Percentiles rank a stretch among this genome's conserved stretches.
These are phyloP conservation scores for Andrena chrysosceles DNA, from an alignment of 2,888 invertebrate genomes.

Conservation along the genomic window DNA sequence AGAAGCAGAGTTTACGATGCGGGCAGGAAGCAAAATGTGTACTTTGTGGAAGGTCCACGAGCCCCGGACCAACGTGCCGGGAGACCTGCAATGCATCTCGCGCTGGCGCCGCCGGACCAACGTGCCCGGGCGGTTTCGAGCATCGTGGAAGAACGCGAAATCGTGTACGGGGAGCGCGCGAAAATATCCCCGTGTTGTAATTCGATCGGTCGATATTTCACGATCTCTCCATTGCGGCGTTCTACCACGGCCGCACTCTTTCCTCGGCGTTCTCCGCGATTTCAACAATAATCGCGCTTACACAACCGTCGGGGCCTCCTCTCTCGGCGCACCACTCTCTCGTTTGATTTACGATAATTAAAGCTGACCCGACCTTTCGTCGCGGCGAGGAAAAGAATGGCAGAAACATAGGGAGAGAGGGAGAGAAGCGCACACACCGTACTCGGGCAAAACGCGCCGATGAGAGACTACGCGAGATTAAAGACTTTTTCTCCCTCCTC, in stretches of 20 bases:
- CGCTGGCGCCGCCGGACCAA: conserved; percentile 11
- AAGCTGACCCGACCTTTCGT: conserved; percentile 83
- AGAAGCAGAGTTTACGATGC: background rate
- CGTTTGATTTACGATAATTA: conserved; percentile 83
- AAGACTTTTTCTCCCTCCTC: conserved; percentile 53
- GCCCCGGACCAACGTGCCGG: background rate
- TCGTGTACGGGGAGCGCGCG: background rate
- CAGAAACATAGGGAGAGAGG: conserved; percentile 16
- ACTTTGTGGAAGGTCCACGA: background rate
- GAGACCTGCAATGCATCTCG: conserved; percentile 1
- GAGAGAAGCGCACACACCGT: background rate
- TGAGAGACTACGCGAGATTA: conserved; percentile 68
- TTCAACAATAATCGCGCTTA: conserved; percentile 77
- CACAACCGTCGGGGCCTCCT: conserved; percentile 63
- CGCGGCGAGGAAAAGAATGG: conserved; percentile 62
- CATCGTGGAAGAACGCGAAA: background rate
- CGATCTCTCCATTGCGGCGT: conserved; percentile 47
- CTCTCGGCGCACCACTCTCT: conserved; percentile 68
- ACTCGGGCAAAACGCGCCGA: conserved; percentile 49
- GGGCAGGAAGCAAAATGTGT: background rate
- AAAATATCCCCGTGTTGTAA: conserved; percentile 58
- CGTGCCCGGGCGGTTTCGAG: background rate
- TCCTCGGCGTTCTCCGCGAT: conserved; percentile 66
- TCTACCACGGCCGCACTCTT: conserved; percentile 22
- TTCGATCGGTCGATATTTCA: conserved; percentile 69